Percentiles rank a stretch among this genome's conserved stretches.
phyloP scores from a whole-genome alignment of 1,140 invertebrate species.

The Microvelia longipes region DNA sequence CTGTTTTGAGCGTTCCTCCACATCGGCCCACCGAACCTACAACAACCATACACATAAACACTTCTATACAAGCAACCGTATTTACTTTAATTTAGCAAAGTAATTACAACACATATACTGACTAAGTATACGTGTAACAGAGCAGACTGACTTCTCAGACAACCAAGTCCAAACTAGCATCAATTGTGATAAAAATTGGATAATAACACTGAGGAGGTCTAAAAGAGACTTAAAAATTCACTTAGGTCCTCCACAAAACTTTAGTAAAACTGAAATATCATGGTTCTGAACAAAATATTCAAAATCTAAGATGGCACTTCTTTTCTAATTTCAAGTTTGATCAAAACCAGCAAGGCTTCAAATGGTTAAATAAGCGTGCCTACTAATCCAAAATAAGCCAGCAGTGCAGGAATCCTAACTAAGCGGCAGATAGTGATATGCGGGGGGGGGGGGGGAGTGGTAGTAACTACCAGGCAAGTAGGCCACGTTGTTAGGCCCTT shows the following conservation, averaged over 20 bases:
- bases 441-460: too few species aligned
- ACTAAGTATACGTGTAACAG: background rate
- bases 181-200: background rate
- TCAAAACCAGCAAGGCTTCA: background rate
- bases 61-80: background rate
- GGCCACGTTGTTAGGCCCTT: too few species aligned
- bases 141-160: background rate
- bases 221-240: background rate
- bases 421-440: background rate
- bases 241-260: background rate
- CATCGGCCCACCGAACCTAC: constrained; percentile 92
- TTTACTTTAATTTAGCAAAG: background rate
- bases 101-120: background rate
- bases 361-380: background rate
- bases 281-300: background rate
- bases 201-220: background rate
- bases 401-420: background rate
- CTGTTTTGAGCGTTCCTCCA: constrained; percentile 79
- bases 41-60: background rate
- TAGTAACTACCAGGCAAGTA: too few species aligned
- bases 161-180: background rate
- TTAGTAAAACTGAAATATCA: background rate
- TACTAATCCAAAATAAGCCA: too few species aligned
- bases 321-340: background rate
- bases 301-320: background rate